phyloP scores from a whole-genome alignment of 2,113 vertebrate genomes.

The Connochaetes taurinus region DNA sequence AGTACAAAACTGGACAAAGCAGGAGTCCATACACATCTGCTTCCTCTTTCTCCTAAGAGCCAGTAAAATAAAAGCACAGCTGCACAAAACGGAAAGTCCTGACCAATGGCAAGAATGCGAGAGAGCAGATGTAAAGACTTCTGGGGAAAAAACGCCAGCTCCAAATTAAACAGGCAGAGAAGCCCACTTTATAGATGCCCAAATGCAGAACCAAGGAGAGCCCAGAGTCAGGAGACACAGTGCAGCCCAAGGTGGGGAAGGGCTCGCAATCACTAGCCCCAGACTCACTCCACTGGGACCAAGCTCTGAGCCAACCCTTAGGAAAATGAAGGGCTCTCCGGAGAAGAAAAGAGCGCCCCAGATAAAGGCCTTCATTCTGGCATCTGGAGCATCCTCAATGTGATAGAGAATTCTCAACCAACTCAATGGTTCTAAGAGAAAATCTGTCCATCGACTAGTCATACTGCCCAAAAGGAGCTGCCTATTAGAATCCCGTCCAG shows the following conservation, averaged over 20 bases:
- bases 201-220: background rate
- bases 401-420: background rate
- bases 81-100: background rate
- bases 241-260: background rate
- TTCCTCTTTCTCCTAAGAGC: background rate
- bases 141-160: background rate
- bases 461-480: background rate
- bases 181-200: background rate
- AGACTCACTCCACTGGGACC: background rate
- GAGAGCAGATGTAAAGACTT: background rate
- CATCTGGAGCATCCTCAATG: background rate
- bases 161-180: background rate
- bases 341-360: too few species aligned
- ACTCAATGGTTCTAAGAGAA: background rate
- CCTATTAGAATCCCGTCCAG: background rate
- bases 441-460: too few species aligned
- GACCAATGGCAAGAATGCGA: background rate
- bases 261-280: background rate
- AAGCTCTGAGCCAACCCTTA: background rate
- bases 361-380: background rate
- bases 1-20: background rate
- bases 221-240: background rate
- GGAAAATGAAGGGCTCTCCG: background rate
- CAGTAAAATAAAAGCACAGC: background rate
- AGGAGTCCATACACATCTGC: background rate